These are phyloP conservation scores for Sussaba pulchella DNA, from an alignment of 2,888 invertebrate genomes.

Conservation along the genomic window DNA sequence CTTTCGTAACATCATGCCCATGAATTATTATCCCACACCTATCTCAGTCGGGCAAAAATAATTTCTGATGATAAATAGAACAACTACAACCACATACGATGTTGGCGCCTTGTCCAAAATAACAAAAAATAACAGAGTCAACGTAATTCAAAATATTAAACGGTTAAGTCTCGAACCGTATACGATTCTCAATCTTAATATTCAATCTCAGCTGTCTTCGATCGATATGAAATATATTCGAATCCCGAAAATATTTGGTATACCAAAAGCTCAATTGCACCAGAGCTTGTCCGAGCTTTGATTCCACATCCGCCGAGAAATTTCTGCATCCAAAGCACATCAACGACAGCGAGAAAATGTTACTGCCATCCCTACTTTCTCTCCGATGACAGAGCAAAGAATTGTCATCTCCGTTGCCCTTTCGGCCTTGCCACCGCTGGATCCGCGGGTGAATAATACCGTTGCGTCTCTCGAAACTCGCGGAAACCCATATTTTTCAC, in stretches of 20 bases:
- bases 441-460: not conserved
- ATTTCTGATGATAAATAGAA: no score
- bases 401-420: not conserved
- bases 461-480: conserved; percentile 36
- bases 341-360: conserved; percentile 54
- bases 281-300: conserved; percentile 23
- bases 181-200: not conserved
- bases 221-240: conserved; percentile 16
- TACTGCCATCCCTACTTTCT: conserved; percentile 16
- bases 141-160: not conserved
- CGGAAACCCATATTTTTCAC: conserved; percentile 65
- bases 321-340: conserved; percentile 34
- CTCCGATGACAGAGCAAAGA: no score
- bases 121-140: no score
- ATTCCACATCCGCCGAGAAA: conserved; percentile 45
- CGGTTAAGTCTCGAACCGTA: not conserved
- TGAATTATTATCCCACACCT: no score
- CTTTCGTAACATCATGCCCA: no score
- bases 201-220: not conserved
- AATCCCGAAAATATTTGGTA: not conserved
- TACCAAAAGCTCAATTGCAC: no score
- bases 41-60: no score
- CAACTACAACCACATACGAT: no score
- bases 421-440: not conserved
- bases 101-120: no score